These are phyloP conservation scores for Aethes cnicana DNA, from an alignment of 2,888 invertebrate species.

Conservation along the genomic window DNA sequence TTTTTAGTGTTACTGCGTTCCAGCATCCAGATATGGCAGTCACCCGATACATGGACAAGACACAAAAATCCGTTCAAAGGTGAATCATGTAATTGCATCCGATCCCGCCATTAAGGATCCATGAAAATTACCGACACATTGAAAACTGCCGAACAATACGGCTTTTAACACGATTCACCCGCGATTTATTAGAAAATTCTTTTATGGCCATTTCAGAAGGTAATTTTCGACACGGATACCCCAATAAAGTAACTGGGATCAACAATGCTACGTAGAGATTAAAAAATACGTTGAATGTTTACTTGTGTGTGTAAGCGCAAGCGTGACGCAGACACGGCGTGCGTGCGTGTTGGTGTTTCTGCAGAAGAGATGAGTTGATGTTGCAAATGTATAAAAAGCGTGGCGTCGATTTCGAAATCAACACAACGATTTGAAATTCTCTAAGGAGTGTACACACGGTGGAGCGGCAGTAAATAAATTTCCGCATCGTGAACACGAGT, in stretches of 20 bases:
- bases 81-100: constrained; percentile 42
- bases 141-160: constrained; percentile 30
- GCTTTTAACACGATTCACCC: constrained; percentile 40
- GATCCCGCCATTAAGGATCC: constrained; percentile 24
- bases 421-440: constrained; percentile 76
- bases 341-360: constrained; percentile 48
- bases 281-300: constrained; percentile 60
- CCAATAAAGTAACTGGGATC: constrained; percentile 60
- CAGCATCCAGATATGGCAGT: constrained; percentile 45
- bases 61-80: constrained; percentile 42
- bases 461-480: constrained; percentile 63
- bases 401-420: constrained; percentile 78
- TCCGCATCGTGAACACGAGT: constrained; percentile 64
- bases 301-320: constrained; percentile 50
- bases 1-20: constrained; percentile 43
- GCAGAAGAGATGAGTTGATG: constrained; percentile 72
- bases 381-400: constrained; percentile 79
- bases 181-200: constrained; percentile 46
- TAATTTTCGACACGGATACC: constrained; percentile 65
- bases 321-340: constrained; percentile 43
- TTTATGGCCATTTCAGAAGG: constrained; percentile 42
- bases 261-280: constrained; percentile 63
- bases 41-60: constrained; percentile 25
- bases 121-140: constrained; percentile 22
- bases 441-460: constrained; percentile 71